Conservation (phyloP, 2,888 invertebrate genomes). For the Caenorhabditis afra region DNA sequence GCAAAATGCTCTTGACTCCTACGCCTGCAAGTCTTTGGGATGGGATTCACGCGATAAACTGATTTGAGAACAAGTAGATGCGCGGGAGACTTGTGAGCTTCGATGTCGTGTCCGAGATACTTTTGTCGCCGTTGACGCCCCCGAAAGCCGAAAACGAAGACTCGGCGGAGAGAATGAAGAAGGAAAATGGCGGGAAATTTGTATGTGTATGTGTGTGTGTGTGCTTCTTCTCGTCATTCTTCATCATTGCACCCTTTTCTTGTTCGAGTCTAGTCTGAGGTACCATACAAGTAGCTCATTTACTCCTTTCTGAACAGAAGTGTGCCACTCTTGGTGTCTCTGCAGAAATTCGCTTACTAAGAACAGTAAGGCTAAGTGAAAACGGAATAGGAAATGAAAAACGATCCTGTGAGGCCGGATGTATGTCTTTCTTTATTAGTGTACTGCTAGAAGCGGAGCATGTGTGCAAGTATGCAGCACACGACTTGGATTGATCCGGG, state of each 20-base stretch:
- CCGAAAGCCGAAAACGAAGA: constrained; percentile 18
- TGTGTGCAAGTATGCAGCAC: constrained; percentile 20
- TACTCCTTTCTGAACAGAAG: not conserved
- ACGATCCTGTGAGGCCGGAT: constrained; percentile 34
- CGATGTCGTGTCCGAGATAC: constrained; percentile 45
- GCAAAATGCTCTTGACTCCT: constrained; percentile 6
- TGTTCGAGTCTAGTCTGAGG: not conserved
- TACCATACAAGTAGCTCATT: not conserved
- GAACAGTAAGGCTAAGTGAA: constrained; percentile 17
- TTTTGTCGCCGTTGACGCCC: constrained; percentile 40
- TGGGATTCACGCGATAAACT: constrained; percentile 50
- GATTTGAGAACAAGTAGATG: constrained; percentile 55
- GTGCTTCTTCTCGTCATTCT: constrained; percentile 4
- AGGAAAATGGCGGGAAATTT: constrained; percentile 39
- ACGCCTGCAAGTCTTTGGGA: not conserved
- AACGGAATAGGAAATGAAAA: constrained; percentile 26
- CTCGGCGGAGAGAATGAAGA: constrained; percentile 14
- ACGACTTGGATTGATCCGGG: constrained; percentile 37
- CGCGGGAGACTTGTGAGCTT: constrained; percentile 43
- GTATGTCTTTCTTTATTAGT: constrained; percentile 49
- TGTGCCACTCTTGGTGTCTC: not conserved
- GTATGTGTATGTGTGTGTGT: not conserved
- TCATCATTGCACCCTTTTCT: not conserved
- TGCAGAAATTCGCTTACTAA: not conserved
- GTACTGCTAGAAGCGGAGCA: constrained; percentile 27